Evolutionary conservation across 1,140 invertebrate genomes (phyloP), one percentile per base, ranked within the genome.

Genomic region (Asobara japonica): DNA sequence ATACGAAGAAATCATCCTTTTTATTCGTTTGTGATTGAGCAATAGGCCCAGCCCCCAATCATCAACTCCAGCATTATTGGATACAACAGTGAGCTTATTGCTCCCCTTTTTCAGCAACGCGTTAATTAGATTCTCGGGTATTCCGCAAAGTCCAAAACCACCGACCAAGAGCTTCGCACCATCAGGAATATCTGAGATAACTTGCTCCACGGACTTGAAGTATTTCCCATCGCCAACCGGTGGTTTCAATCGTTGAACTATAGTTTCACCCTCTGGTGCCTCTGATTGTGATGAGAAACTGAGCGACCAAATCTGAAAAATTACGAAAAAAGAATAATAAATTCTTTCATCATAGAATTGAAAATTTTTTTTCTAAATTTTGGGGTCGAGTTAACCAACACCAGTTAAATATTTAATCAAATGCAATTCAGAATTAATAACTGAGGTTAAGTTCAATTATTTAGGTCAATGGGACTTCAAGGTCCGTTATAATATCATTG

Each of bases 111-210:
- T 88, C 11, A 95, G 86, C 31, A 99, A 73, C 1, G 94, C 97
- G 62, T 85, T 85, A 75, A 99, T 99, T 31, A 99, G 89, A 86
- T 99, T 99, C 88, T 99, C 98, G 33, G 98, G 98, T 72, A 99
- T 99, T 3, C 98, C 98, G 88, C 98, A 99, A 1, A 99, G 88
- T 48, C 98, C 98, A 91, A 99, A 99, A 56, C 98, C 97, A 84
- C 98, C 98, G 66, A 99, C 95, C 13, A 99, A 86, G 8, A 99
- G 86, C 83, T 93, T 97, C 0, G 95, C 89, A 22, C 95, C 96
- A 91, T 96, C 89, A 31, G 91, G 89, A 78, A 99, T 94, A 88
- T 98, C 97, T 38, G 91, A 90, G n/a, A 98, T 90, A 27, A 94
- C 96, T 77, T 97, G 95, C 36, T 89, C 88, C 7, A 93, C 88